Percentiles rank a stretch among this genome's conserved stretches.
Evolutionary conservation across 23 tunicate species (phyloP).

Genomic region (Ascidia mentula): DNA sequence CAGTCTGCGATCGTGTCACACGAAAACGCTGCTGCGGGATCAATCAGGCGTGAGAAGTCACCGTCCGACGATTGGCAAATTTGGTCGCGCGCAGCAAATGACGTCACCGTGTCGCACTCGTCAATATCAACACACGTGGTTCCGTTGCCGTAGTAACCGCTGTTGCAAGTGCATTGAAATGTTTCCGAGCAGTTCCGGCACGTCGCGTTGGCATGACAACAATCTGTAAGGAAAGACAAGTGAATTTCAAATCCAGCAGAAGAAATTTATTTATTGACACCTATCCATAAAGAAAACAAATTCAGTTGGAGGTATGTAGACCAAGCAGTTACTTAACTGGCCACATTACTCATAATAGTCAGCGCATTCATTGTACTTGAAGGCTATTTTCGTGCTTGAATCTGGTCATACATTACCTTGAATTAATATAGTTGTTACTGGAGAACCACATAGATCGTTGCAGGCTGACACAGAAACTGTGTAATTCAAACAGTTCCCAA

Average conservation of each 20-base stretch:
- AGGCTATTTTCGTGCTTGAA: too few species aligned
- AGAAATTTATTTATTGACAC: too few species aligned
- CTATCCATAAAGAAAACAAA: too few species aligned
- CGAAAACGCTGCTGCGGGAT: not conserved
- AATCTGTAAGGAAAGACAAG: not conserved
- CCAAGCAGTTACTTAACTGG: too few species aligned
- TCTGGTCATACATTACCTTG: too few species aligned
- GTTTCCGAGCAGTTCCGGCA: not conserved
- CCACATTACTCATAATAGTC: too few species aligned
- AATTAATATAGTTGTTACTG: not conserved
- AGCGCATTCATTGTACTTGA: too few species aligned
- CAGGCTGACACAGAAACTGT: not conserved
- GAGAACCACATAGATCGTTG: conserved; percentile 1
- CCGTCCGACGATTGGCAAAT: not conserved
- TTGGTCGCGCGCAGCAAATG: not conserved
- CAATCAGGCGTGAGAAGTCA: not conserved
- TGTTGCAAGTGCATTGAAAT: not conserved
- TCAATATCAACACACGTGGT: conserved; percentile 10
- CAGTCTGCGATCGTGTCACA: not conserved
- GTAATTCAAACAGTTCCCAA: not conserved
- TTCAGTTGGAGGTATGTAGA: too few species aligned
- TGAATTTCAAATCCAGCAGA: too few species aligned
- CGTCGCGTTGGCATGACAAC: not conserved
- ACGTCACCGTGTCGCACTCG: conserved; percentile 2
- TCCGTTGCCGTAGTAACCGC: conserved; percentile 8